These are phyloP conservation scores for Phthorimaea operculella DNA, from an alignment of 1,140 invertebrate species.

Conservation along the genomic window DNA sequence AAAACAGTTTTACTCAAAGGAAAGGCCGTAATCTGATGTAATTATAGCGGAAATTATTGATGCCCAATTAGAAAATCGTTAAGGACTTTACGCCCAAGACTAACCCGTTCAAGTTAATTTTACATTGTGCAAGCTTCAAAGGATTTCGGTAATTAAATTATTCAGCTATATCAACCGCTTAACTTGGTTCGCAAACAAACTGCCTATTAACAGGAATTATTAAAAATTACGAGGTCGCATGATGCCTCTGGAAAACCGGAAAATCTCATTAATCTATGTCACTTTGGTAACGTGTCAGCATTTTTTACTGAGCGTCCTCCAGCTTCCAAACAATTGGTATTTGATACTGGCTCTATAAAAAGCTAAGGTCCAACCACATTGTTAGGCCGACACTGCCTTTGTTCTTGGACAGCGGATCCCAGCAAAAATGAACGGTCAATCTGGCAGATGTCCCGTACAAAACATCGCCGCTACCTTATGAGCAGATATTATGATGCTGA, in stretches of 20 bases:
- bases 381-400: conserved; percentile 17
- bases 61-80: neutral
- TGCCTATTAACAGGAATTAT: neutral
- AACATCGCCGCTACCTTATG: too few species aligned
- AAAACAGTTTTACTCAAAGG: too few species aligned
- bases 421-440: conserved; percentile 20
- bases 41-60: neutral
- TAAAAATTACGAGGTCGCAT: conserved; percentile 1
- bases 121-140: neutral
- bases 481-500: neutral
- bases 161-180: neutral
- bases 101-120: conserved; percentile 1
- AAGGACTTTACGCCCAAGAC: neutral
- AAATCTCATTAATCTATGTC: conserved; percentile 12
- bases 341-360: conserved; percentile 14
- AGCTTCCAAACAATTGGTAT: conserved; percentile 9
- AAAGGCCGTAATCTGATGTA: too few species aligned
- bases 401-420: conserved; percentile 17
- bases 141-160: conserved; percentile 4
- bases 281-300: neutral
- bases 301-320: neutral
- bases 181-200: neutral
- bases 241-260: neutral
- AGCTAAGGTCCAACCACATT: conserved; percentile 15
- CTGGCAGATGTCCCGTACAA: neutral